phyloP scores from a whole-genome alignment of 2,888 invertebrate genomes.

The Hofmannophila pseudospretella region DNA sequence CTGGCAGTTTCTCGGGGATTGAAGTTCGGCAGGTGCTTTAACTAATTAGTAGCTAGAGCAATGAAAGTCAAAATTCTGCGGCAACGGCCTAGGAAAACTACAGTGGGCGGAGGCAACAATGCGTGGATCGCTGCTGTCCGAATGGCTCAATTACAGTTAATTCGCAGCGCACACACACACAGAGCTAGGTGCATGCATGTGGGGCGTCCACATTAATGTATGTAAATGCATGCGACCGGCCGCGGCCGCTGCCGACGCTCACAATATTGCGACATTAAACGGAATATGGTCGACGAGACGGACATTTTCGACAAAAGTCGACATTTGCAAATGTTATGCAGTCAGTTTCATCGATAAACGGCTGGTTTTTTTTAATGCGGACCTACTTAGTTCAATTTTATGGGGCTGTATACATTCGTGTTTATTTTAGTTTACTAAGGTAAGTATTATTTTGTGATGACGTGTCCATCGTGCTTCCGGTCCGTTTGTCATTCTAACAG shows the following conservation, averaged over 20 bases:
- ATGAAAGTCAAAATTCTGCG: slow-evolving; percentile 20
- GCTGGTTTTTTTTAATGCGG: no score
- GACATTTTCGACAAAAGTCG: slow-evolving; percentile 69
- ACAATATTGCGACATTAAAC: slow-evolving; percentile 76
- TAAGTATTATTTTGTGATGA: no score
- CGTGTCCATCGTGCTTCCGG: no score
- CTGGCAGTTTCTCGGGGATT: no score
- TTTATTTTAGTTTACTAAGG: no score
- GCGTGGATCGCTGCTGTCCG: slow-evolving; percentile 61
- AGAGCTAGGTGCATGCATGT: slow-evolving; percentile 65
- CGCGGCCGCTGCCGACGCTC: slow-evolving; percentile 62
- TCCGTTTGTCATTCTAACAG: no score
- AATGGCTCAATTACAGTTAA: slow-evolving; percentile 78
- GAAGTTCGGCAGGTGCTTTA: no score
- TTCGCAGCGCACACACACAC: slow-evolving; percentile 73
- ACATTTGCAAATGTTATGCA: slow-evolving; percentile 62
- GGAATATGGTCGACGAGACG: slow-evolving; percentile 71
- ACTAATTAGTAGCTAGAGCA: no score
- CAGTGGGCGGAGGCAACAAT: slow-evolving; percentile 43
- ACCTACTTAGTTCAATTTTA: no score
- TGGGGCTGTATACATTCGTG: no score
- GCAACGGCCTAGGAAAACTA: slow-evolving; percentile 43
- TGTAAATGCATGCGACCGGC: slow-evolving; percentile 68
- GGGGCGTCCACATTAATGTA: slow-evolving; percentile 71
- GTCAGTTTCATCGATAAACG: no score